Evolutionary conservation across 2,888 invertebrate genomes (phyloP), one percentile per base, ranked within the genome.

Genomic region (Hirtodrosophila duncani): DNA sequence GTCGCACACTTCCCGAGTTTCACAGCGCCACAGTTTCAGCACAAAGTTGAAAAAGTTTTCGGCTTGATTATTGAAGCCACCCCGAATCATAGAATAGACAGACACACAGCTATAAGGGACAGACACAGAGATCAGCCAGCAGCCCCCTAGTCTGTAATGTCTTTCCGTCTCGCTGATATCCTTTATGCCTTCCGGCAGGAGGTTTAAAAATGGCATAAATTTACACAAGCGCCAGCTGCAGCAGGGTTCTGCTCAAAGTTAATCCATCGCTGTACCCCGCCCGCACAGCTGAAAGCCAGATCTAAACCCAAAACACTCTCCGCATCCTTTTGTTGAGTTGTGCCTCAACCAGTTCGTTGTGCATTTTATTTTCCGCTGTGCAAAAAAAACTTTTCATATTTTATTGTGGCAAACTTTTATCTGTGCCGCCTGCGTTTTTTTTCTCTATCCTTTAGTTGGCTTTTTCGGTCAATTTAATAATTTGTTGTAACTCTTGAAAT

Each of bases 321-420:
- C 29, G 23, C 21, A 17, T 9, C 26, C 24, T 34, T 41, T 31
- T 37, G 43, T 37, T 49, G 26, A 36, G 39, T 16, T 16, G 17
- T 34, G 11, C 43, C 56, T 55, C 55, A 55, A 33, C 51, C 44
- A 56, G 68, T 60, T 53, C 18, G 39, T 57, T 61, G 62, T 65
- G 62, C 57, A 68, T 57, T 66, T 66, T 42, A 65, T 66, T 61
- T 68, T 50, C 30, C 36, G 67, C 48, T 42, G 30, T 37, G 45
- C n/a, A n/a, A n/a, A n/a, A n/a, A n/a, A n/a, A 69, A 62, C 53
- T 67, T 65, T 69, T 65, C 66, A 67, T 69, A 62, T 65, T 65
- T 68, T 51, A 55, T 55, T 68, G 57, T 46, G 38, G 52, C 51
- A 62, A 68, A 42, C 68, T 64, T 67, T 39, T 31, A 31, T 18